phyloP scores from a whole-genome alignment of 2,888 invertebrate species.

The Palloptera scutellata region DNA sequence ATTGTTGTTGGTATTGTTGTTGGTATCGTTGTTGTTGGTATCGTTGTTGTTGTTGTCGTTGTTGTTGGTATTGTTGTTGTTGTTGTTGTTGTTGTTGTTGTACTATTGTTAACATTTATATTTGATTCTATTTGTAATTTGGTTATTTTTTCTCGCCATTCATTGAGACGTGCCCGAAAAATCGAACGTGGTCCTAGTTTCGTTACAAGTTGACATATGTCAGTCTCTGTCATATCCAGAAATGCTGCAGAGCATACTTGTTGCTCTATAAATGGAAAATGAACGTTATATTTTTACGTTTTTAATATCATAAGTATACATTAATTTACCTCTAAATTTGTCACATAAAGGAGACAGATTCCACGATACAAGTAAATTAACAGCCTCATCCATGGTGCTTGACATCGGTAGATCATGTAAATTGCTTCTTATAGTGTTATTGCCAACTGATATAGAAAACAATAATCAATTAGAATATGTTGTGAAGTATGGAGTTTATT shows the following conservation, averaged over 20 bases:
- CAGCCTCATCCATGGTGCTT: slow-evolving; percentile 31
- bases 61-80: too few relatives aligned
- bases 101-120: background rate
- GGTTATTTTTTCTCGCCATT: slow-evolving; percentile 35
- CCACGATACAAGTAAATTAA: slow-evolving; percentile 33
- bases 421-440: too few relatives aligned
- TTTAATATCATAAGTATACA: background rate
- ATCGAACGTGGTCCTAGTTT: slow-evolving; percentile 48
- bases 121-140: background rate
- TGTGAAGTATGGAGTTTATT: too few relatives aligned
- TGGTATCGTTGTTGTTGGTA: too few relatives aligned
- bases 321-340: slow-evolving; percentile 33
- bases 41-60: too few relatives aligned
- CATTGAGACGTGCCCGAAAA: slow-evolving; percentile 42
- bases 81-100: too few relatives aligned
- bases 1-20: too few relatives aligned
- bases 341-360: slow-evolving; percentile 25
- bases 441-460: too few relatives aligned
- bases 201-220: slow-evolving; percentile 46
- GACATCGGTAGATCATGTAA: background rate
- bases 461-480: too few relatives aligned
- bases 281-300: background rate
- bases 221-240: slow-evolving; percentile 40
- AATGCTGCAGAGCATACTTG: slow-evolving; percentile 39
- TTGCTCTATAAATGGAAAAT: slow-evolving; percentile 27